These are phyloP conservation scores for Enoplosus armatus DNA, from an alignment of 2,797 vertebrate species.

Conservation along the genomic window DNA sequence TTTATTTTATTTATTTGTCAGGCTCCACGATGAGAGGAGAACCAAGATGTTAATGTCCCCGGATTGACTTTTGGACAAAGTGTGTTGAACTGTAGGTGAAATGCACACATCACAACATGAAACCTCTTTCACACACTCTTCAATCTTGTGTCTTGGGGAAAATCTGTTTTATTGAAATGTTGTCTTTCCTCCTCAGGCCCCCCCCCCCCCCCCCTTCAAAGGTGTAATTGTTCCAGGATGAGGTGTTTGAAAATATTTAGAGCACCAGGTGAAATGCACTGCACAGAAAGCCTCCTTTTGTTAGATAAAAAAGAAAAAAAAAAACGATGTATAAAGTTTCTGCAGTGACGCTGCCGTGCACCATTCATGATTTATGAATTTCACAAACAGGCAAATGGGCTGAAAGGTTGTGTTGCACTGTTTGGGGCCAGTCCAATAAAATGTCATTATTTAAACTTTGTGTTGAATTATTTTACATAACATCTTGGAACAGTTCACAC, in stretches of 20 bases:
- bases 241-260: conserved; percentile 41
- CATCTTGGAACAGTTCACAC: background rate
- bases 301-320: conserved; percentile 26
- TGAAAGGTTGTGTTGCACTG: conserved; percentile 59
- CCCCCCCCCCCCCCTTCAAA: too few species aligned
- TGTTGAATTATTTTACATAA: conserved; percentile 28
- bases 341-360: conserved; percentile 63
- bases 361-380: conserved; percentile 49
- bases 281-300: conserved; percentile 61
- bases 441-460: conserved; percentile 56
- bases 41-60: conserved; percentile 61
- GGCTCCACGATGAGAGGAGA: conserved; percentile 68
- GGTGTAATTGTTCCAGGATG: conserved; percentile 61
- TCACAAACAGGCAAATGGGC: conserved; percentile 56
- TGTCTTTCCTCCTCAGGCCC: conserved; percentile 65
- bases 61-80: conserved; percentile 33
- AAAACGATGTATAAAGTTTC: conserved; percentile 35
- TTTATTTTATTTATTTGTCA: conserved; percentile 18
- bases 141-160: background rate
- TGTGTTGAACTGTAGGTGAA: conserved; percentile 72
- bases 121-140: background rate
- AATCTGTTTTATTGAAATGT: background rate
- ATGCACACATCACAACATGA: background rate
- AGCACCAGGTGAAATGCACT: conserved; percentile 76
- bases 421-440: conserved; percentile 80